These are phyloP conservation scores for Gouania willdenowi DNA, from an alignment of 2,797 vertebrate species.

Conservation along the genomic window DNA sequence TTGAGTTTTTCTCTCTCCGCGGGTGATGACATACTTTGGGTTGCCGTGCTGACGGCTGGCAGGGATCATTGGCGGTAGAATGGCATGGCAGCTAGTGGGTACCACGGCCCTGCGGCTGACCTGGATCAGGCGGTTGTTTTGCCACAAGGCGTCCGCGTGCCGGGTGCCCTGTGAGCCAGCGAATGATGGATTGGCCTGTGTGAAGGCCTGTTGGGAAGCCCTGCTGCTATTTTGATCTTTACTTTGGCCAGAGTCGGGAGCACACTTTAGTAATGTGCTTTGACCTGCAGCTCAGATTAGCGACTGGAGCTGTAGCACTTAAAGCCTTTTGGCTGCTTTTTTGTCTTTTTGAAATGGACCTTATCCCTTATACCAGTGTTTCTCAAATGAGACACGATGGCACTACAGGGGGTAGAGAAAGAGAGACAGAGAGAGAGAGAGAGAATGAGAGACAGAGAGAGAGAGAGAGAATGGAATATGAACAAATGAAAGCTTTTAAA, in stretches of 20 bases:
- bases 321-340: slow-evolving; percentile 44
- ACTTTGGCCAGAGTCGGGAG: slow-evolving; percentile 65
- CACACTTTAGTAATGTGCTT: slow-evolving; percentile 64
- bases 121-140: slow-evolving; percentile 70
- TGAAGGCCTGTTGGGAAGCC: slow-evolving; percentile 68
- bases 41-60: slow-evolving; percentile 56
- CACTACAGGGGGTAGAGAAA: no score
- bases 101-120: slow-evolving; percentile 69
- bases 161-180: slow-evolving; percentile 59
- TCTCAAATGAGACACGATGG: no score
- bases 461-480: no score
- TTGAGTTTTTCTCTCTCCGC: slow-evolving; percentile 56
- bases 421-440: no score
- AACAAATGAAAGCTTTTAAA: no score
- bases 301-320: slow-evolving; percentile 58
- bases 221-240: slow-evolving; percentile 71
- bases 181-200: slow-evolving; percentile 71
- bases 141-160: slow-evolving; percentile 75
- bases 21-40: slow-evolving; percentile 72
- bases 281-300: slow-evolving; percentile 70
- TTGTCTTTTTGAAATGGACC: slow-evolving; percentile 53
- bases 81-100: slow-evolving; percentile 56
- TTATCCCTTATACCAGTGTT: no score
- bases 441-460: no score
- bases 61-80: slow-evolving; percentile 48